Evolutionary conservation across 2,113 vertebrate genomes (phyloP), one percentile per base, ranked within the genome.

Genomic region (Electrona antarctica): DNA sequence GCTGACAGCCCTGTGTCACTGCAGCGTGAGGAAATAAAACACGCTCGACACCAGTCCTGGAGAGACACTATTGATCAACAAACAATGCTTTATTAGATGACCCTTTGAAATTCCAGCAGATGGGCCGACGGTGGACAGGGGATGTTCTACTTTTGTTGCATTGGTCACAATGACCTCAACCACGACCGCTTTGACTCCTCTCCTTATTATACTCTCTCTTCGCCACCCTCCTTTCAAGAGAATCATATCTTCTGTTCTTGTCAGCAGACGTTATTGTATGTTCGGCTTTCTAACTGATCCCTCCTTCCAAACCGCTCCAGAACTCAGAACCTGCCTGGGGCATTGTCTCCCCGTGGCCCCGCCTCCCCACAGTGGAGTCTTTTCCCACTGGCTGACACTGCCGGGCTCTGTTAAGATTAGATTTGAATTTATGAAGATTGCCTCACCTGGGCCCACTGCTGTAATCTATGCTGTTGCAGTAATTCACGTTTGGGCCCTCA

Each of bases 341-440:
- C 64, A 46, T 77, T 33, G 63, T 77, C 64, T 64, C 28, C 64
- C 49, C 14, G 33, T 14, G 33, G 64, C 60, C 68, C 48, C 11
- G 49, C 64, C 68, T 75, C 82, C 60, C 4, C 90, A 89, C 85
- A 86, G 91, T 88, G 83, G 90, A 91, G 93, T 92, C 89, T 87
- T 85, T 62, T 75, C 88, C 94, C 84, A 85, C 91, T 83, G 89
- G 93, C 94, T 92, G 91, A 89, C 87, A 90, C 84, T 89, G 93
- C 94, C 90, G 89, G 89, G 93, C 93, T 94, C 93, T 84, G 89
- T 94, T 94, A 92, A 95, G 95, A 97, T 97, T 96, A 97, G 95
- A 95, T 96, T 94, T 95, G 95, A 94, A 98, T 98, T 97, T 96
- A 97, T 98, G 96, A 95, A 96, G 96, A 97, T 96, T 96, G 96